Percentiles rank a stretch among this genome's conserved stretches.
Evolutionary conservation across 1,140 invertebrate genomes (phyloP).

Genomic region (Pinna nobilis): DNA sequence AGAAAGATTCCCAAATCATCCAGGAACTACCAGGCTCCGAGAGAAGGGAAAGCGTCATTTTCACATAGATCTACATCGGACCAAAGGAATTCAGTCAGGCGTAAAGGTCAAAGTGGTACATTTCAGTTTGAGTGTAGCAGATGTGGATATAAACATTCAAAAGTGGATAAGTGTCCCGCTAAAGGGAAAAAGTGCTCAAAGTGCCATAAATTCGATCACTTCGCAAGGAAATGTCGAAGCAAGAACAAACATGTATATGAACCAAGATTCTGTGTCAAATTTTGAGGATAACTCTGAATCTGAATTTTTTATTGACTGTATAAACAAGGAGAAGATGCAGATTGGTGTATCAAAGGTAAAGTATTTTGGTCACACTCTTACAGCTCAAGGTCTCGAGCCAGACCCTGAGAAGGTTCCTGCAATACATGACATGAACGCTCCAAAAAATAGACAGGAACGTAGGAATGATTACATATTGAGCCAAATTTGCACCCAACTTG

Average conservation of each 20-base stretch:
- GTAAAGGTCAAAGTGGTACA: not conserved
- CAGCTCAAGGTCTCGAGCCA: not conserved
- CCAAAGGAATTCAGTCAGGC: not conserved
- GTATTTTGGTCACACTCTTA: conserved; percentile 61
- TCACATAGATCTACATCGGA: not conserved
- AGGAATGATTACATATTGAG: not conserved
- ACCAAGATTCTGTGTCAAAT: not conserved
- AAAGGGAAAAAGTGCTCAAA: conserved; percentile 25
- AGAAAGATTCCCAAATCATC: not conserved
- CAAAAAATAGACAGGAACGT: not conserved
- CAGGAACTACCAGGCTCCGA: not conserved
- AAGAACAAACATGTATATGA: not conserved
- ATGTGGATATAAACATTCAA: not conserved
- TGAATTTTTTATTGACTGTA: no score
- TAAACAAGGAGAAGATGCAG: not conserved
- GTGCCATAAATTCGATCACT: conserved; percentile 28
- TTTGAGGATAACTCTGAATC: not conserved
- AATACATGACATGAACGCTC: not conserved
- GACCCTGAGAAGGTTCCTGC: not conserved
- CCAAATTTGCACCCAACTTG: conserved; percentile 6
- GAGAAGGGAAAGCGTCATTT: not conserved
- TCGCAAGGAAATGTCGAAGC: conserved; percentile 12
- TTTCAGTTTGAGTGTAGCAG: not conserved
- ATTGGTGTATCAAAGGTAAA: not conserved
- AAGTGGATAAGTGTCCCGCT: conserved; percentile 15